These are phyloP conservation scores for Parnassius mnemosyne DNA, from an alignment of 2,888 invertebrate species.

Conservation along the genomic window DNA sequence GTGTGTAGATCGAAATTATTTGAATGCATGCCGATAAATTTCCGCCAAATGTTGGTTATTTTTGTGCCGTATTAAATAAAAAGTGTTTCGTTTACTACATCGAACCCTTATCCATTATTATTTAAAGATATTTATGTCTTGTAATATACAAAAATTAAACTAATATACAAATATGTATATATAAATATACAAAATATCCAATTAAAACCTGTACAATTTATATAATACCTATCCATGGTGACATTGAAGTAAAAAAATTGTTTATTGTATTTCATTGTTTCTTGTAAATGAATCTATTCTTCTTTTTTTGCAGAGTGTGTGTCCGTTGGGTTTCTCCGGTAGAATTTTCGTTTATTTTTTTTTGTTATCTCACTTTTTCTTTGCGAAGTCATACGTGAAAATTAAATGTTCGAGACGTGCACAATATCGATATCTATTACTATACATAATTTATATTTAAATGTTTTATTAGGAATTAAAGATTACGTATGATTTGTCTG, in stretches of 20 bases:
- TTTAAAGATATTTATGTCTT: conserved; percentile 5
- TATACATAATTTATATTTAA: too few species aligned
- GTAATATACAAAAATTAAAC: not conserved
- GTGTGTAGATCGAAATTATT: conserved; percentile 23
- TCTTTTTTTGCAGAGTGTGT: conserved; percentile 65
- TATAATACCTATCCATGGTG: conserved; percentile 28
- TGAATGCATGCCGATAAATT: conserved; percentile 26
- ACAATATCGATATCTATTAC: not conserved
- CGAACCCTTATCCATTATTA: not conserved
- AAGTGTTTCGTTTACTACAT: not conserved
- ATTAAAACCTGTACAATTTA: conserved; percentile 25
- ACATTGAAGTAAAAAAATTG: conserved; percentile 18
- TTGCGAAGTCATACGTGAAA: conserved; percentile 50
- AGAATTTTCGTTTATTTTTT: conserved; percentile 61
- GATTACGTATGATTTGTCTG: too few species aligned
- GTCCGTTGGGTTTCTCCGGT: conserved; percentile 73
- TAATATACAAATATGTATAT: too few species aligned
- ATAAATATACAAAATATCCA: not conserved
- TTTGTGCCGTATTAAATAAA: conserved; percentile 1
- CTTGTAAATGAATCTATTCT: conserved; percentile 47
- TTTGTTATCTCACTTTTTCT: conserved; percentile 38
- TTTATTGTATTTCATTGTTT: conserved; percentile 34
- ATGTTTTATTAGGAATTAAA: too few species aligned
- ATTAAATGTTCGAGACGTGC: conserved; percentile 9
- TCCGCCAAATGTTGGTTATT: conserved; percentile 10